Evolutionary conservation across 2,888 invertebrate species (phyloP), one percentile per base, ranked within the genome.

Genomic region (Brassicogethes aeneus): DNA sequence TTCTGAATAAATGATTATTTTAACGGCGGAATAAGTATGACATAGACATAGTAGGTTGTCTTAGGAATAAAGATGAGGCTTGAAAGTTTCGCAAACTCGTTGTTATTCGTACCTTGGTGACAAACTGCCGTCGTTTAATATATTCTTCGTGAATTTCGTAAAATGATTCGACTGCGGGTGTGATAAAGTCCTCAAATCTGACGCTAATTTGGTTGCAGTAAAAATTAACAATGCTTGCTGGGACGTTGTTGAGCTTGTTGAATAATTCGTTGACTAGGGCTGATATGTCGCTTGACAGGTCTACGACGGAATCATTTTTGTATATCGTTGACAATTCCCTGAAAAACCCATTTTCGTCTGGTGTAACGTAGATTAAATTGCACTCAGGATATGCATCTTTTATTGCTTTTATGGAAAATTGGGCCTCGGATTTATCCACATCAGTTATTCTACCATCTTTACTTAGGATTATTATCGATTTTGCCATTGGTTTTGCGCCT

Each of bases 141-240:
- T 60, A 62, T 39, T 62, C 60, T 30, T 46, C 76, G 1, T 64
- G 64, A 32, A 72, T 70, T 41, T 72, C 69, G 42, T 74, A 66
- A 39, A 52, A 43, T 16, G 47, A 55, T 15, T 52, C 51, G 8
- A 52, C 59, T 15, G 68, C 65, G 1, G 77, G 75, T 35, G 75
- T 65, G 8, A 77, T 68, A 45, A 76, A 80, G 57, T 80, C 79
- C 61, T 81, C 80, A 39, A 72, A 72, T 43, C 70, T 55, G 51
- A 73, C 70, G 29, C 47, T 40, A 16, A 45, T 48, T n/a, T 47
- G 44, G 37, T 56, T 56, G 50, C 66, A 65, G 50, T 58, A 59
- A 47, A 62, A 59, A 47, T 61, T 55, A 17, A 63, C 50, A 34
- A 66, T 53, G 36, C 56, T 53, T 16, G 61, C 62, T 15, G 67